Conservation (phyloP, 1,140 invertebrate species). For the Pinna nobilis region DNA sequence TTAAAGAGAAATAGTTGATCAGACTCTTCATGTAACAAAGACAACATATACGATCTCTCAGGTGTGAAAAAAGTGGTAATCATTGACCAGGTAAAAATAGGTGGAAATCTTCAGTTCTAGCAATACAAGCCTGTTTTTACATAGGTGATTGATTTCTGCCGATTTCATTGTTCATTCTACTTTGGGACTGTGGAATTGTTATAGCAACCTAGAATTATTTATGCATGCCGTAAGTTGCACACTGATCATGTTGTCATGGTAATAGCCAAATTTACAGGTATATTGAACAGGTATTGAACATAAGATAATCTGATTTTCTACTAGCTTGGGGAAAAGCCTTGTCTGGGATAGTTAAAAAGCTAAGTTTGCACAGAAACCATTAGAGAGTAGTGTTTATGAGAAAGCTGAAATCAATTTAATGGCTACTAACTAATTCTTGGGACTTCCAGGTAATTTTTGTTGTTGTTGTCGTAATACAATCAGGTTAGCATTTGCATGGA, state of each 20-base stretch:
- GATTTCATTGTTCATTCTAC: constrained; percentile 58
- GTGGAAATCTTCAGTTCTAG: constrained; percentile 10
- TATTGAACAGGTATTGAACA: constrained; percentile 31
- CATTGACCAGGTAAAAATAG: constrained; percentile 17
- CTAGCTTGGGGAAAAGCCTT: too few relatives aligned
- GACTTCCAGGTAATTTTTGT: too few relatives aligned
- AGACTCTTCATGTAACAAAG: neutral
- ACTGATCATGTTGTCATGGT: constrained; percentile 59
- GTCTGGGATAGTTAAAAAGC: too few relatives aligned
- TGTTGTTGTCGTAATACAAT: too few relatives aligned
- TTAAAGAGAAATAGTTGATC: too few relatives aligned
- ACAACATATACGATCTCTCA: constrained; percentile 17
- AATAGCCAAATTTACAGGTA: constrained; percentile 57
- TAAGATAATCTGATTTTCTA: too few relatives aligned
- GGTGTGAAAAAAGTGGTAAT: constrained; percentile 15
- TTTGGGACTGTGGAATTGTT: constrained; percentile 50
- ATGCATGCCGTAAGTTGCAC: constrained; percentile 62
- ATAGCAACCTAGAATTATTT: constrained; percentile 65
- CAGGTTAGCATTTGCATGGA: too few relatives aligned
- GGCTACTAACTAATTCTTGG: too few relatives aligned
- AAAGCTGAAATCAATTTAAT: too few relatives aligned
- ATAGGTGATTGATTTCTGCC: constrained; percentile 53
- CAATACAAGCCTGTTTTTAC: constrained; percentile 5
- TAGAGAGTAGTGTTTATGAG: too few relatives aligned
- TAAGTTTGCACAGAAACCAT: too few relatives aligned